Conservation (phyloP, 2,113 vertebrate species). For the Sander vitreus region DNA sequence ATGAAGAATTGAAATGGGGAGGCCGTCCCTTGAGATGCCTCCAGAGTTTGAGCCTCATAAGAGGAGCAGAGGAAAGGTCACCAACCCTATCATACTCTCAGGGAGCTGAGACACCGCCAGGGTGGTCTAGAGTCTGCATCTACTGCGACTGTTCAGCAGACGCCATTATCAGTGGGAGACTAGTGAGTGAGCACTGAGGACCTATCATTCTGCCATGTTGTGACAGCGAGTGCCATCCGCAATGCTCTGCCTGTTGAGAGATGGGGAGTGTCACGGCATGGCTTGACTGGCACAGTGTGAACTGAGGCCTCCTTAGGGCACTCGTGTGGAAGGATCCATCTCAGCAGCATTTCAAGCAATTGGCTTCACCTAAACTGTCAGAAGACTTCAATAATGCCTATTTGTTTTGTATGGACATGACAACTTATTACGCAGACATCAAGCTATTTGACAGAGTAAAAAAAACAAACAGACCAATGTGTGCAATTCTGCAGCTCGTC, state of each 20-base stretch:
- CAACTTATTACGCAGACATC: constrained; percentile 59
- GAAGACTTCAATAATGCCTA: constrained; percentile 63
- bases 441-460: constrained; percentile 41
- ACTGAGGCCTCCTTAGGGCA: constrained; percentile 61
- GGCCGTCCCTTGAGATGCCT: constrained; percentile 26
- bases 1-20: constrained; percentile 8
- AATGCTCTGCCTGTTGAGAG: constrained; percentile 65
- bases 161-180: constrained; percentile 52
- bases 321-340: constrained; percentile 66
- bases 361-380: constrained; percentile 66
- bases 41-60: constrained; percentile 11
- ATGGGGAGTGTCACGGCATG: constrained; percentile 55
- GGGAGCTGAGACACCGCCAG: constrained; percentile 28
- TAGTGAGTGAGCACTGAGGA: constrained; percentile 47
- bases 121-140: constrained; percentile 28
- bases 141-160: constrained; percentile 45
- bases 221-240: constrained; percentile 70
- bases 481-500: constrained; percentile 1
- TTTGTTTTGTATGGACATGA: constrained; percentile 61
- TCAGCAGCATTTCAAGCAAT: constrained; percentile 69
- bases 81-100: constrained; percentile 17
- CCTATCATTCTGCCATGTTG: constrained; percentile 71
- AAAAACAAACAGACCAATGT: constrained; percentile 42
- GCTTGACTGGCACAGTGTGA: constrained; percentile 70
- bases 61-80: constrained; percentile 50